phyloP scores from a whole-genome alignment of 23 tunicate species.

The Trididemnum miniatum region DNA sequence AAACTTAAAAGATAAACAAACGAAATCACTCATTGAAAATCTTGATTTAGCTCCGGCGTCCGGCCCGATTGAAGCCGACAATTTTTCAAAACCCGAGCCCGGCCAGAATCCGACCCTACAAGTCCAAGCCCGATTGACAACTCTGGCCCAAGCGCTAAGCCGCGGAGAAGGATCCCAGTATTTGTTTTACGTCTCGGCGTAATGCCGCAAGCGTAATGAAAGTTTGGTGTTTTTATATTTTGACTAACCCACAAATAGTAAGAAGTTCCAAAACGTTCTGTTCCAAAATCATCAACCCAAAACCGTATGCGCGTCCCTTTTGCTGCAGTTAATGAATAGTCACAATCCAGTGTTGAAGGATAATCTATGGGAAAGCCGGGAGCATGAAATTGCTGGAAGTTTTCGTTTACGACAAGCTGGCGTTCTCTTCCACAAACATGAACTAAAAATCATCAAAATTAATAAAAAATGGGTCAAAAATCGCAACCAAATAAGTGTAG shows the following conservation, averaged over 20 bases:
- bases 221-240: background rate
- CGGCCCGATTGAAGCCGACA: too few relatives aligned
- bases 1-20: too few relatives aligned
- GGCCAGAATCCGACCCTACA: too few relatives aligned
- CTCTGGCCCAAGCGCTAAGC: too few relatives aligned
- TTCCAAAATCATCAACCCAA: constrained; percentile 12
- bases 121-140: too few relatives aligned
- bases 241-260: constrained; percentile 9
- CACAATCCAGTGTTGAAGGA: background rate
- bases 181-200: background rate
- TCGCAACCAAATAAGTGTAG: too few relatives aligned
- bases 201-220: too few relatives aligned
- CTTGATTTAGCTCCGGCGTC: too few relatives aligned
- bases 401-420: background rate
- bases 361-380: background rate
- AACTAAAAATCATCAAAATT: too few relatives aligned
- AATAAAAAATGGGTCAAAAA: too few relatives aligned
- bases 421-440: background rate
- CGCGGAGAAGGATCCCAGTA: background rate
- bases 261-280: background rate
- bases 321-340: background rate
- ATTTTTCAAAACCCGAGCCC: too few relatives aligned
- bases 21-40: too few relatives aligned
- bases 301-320: constrained; percentile 2
- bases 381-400: background rate